Conservation (phyloP, 2,888 invertebrate genomes). For the Syrphus vitripennis region DNA sequence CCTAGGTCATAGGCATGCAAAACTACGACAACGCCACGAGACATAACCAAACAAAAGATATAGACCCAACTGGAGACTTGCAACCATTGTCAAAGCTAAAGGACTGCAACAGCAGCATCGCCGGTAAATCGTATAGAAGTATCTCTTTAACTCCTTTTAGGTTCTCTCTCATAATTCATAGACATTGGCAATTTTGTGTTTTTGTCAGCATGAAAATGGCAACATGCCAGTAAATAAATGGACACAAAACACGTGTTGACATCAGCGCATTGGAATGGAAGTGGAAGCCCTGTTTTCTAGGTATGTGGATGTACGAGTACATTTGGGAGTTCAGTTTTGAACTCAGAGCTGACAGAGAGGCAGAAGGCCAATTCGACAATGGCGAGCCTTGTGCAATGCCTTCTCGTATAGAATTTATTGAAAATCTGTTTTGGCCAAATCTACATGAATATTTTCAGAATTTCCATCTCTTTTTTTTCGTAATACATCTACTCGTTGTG, state of each 20-base stretch:
- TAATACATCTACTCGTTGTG: background rate
- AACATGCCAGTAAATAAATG: conserved; percentile 64
- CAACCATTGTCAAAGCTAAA: conserved; percentile 32
- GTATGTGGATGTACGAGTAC: background rate
- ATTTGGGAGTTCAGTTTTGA: background rate
- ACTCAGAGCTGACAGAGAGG: background rate
- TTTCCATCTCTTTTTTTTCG: conserved; percentile 14
- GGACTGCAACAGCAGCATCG: conserved; percentile 4
- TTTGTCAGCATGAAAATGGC: conserved; percentile 66
- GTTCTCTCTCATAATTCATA: conserved; percentile 43
- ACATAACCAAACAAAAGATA: conserved; percentile 9
- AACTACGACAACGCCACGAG: background rate
- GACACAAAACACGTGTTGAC: conserved; percentile 69
- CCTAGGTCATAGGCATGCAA: conserved; percentile 45
- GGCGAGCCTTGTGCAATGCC: conserved; percentile 3
- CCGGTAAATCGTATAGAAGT: background rate
- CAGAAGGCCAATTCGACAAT: background rate
- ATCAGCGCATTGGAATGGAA: conserved; percentile 48
- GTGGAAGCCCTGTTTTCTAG: background rate
- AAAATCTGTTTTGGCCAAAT: conserved; percentile 41
- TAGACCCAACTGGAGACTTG: background rate
- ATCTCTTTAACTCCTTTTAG: conserved; percentile 25
- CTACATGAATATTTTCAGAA: conserved; percentile 11
- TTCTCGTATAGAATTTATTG: conserved; percentile 24
- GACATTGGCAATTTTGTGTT: conserved; percentile 66